Percentiles rank a stretch among this genome's conserved stretches.
Conservation (phyloP, 2,113 vertebrate genomes). For the Pollachius pollachius region DNA sequence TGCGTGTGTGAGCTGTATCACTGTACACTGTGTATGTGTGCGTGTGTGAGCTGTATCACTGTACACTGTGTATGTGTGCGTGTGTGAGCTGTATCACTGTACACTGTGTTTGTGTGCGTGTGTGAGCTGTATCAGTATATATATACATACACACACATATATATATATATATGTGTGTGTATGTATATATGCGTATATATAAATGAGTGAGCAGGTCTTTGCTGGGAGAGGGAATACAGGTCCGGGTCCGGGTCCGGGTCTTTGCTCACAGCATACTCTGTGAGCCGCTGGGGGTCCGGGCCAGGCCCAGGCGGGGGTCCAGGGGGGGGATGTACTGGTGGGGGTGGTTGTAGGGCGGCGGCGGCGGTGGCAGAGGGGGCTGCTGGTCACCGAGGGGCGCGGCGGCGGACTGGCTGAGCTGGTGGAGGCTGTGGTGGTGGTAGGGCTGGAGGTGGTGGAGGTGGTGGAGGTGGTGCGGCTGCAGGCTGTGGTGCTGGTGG, state of each 20-base stretch:
- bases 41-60: background rate
- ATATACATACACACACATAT: too few relatives aligned
- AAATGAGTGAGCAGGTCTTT: background rate
- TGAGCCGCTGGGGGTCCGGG: conserved; percentile 90
- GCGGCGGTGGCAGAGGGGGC: conserved; percentile 90
- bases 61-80: background rate
- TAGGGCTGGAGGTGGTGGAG: conserved; percentile 36
- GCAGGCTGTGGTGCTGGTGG: conserved; percentile 80
- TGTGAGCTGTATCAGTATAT: background rate
- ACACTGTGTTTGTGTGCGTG: background rate
- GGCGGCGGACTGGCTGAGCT: conserved; percentile 81
- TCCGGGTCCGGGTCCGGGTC: background rate
- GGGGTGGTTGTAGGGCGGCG: conserved; percentile 93
- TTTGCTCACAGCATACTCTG: conserved; percentile 87
- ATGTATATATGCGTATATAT: conserved; percentile 3
- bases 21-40: background rate
- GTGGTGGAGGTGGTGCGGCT: too few relatives aligned
- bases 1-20: background rate
- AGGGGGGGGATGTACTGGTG: conserved; percentile 92
- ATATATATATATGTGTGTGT: conserved; percentile 6
- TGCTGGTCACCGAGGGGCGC: conserved; percentile 83
- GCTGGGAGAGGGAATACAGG: conserved; percentile 6
- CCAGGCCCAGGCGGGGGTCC: conserved; percentile 83
- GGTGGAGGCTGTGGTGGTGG: conserved; percentile 51
- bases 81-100: background rate